These are phyloP conservation scores for Conistra vaccinii DNA, from an alignment of 2,888 invertebrate genomes.

Conservation along the genomic window DNA sequence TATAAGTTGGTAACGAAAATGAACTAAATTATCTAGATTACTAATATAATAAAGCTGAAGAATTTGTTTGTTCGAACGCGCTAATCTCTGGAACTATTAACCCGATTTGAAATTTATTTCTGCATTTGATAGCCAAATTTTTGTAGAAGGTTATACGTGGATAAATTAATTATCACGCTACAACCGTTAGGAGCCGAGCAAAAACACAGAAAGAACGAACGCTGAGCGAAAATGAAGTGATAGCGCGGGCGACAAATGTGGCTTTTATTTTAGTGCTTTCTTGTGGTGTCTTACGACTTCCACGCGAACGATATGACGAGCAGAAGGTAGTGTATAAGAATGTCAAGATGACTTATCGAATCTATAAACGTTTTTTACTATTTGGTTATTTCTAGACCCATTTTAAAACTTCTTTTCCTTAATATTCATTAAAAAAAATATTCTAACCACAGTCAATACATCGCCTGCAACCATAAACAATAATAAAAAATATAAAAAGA, in stretches of 20 bases:
- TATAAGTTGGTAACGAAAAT: conserved; percentile 37
- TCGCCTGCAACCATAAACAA: conserved; percentile 23
- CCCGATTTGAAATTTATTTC: background rate
- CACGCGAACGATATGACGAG: too few relatives aligned
- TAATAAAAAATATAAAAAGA: conserved; percentile 63
- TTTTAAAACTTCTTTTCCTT: background rate
- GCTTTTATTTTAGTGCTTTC: too few relatives aligned
- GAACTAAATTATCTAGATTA: conserved; percentile 4
- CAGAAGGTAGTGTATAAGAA: too few relatives aligned
- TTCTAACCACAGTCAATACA: conserved; percentile 29
- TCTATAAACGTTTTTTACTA: background rate
- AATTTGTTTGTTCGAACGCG: background rate
- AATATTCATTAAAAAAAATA: background rate
- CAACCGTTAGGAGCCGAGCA: too few relatives aligned
- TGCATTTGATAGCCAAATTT: background rate
- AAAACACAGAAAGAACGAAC: too few relatives aligned
- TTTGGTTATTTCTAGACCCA: background rate
- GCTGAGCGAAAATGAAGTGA: too few relatives aligned
- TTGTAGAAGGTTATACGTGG: background rate
- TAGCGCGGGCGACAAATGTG: too few relatives aligned
- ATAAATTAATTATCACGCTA: too few relatives aligned
- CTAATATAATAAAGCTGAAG: background rate
- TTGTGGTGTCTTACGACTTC: too few relatives aligned
- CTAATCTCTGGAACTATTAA: background rate
- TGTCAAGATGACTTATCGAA: background rate